Evolutionary conservation across 2,113 vertebrate genomes (phyloP).

Genomic region (western clawed frog (Xenopus tropicalis)): UCB_Xtro_10.0 CM004445.2:123705501-123706000

Average conservation of each 20-base stretch:
- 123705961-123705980: conserved; percentile 7
- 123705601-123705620: no score
- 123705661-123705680: conserved; percentile 15
- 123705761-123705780: conserved; percentile 43
- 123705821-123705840: conserved; percentile 45
- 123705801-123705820: conserved; percentile 36
- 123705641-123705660: conserved; percentile 18
- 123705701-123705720: conserved; percentile 16
- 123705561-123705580: no score
- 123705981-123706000: conserved; percentile 2
- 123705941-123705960: conserved; percentile 22
- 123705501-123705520: no score
- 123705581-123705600: no score
- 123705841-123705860: conserved; percentile 41
- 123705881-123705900: conserved; percentile 36
- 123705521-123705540: no score
- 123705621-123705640: not conserved
- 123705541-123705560: no score
- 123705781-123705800: conserved; percentile 37
- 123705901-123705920: conserved; percentile 37
- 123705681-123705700: conserved; percentile 28
- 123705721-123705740: conserved; percentile 37
- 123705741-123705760: conserved; percentile 41
- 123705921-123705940: conserved; percentile 31
- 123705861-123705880: conserved; percentile 41